phyloP scores from a whole-genome alignment of 2,888 invertebrate genomes.

The Torymus auratus region DNA sequence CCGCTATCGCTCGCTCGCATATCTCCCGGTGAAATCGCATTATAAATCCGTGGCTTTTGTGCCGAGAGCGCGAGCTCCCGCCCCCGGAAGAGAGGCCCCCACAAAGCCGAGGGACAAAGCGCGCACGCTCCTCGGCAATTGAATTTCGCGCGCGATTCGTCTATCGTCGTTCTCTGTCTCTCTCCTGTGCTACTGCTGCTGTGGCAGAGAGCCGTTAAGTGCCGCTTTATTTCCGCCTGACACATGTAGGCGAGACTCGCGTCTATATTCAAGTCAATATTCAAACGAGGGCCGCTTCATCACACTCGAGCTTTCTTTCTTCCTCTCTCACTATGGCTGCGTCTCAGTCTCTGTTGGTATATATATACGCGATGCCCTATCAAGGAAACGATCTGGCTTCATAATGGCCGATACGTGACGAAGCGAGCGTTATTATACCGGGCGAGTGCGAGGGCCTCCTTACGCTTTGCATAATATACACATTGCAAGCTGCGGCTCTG shows the following conservation, averaged over 20 bases:
- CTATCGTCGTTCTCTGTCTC: too few relatives aligned
- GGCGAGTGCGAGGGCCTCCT: conserved; percentile 50
- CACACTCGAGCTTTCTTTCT: conserved; percentile 60
- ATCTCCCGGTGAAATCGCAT: conserved; percentile 36
- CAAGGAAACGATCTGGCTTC: conserved; percentile 58
- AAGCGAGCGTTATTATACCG: conserved; percentile 59
- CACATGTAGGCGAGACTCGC: conserved; percentile 41
- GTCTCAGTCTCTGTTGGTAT: too few relatives aligned
- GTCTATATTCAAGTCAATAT: conserved; percentile 61
- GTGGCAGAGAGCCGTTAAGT: not conserved
- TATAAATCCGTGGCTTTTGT: conserved; percentile 36
- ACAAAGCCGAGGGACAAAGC: conserved; percentile 4
- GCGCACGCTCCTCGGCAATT: conserved; percentile 20
- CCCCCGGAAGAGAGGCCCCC: not conserved
- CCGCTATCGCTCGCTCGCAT: conserved; percentile 1
- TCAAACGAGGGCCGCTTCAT: conserved; percentile 66
- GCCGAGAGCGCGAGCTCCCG: not conserved
- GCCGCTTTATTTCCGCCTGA: conserved; percentile 38
- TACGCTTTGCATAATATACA: conserved; percentile 69
- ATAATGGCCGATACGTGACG: conserved; percentile 61
- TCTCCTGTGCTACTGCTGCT: conserved; percentile 7
- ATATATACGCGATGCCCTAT: too few relatives aligned
- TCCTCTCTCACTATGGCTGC: too few relatives aligned
- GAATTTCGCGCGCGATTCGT: conserved; percentile 34
- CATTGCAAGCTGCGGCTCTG: conserved; percentile 45